These are phyloP conservation scores for Laothoe populi DNA, from an alignment of 2,888 invertebrate species.

Conservation along the genomic window DNA sequence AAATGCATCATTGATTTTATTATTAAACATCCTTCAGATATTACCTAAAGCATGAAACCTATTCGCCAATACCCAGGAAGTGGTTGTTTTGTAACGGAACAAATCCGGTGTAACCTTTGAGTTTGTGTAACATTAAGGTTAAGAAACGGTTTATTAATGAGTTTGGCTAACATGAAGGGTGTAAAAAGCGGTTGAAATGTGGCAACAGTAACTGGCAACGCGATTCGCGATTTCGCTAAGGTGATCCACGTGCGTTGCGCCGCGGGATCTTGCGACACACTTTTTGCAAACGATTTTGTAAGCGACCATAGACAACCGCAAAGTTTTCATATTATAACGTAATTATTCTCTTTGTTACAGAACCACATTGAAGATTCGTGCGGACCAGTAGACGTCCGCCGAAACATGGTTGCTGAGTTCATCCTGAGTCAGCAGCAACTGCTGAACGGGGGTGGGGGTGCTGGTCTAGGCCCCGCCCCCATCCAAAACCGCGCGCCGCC, in stretches of 20 bases:
- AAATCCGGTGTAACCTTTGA: conserved; percentile 66
- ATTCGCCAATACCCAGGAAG: conserved; percentile 53
- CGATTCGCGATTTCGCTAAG: conserved; percentile 71
- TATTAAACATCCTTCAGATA: conserved; percentile 40
- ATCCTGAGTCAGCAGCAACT: conserved; percentile 89
- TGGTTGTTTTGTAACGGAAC: conserved; percentile 60
- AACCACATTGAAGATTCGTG: conserved; percentile 76
- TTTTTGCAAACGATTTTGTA: conserved; percentile 75
- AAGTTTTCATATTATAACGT: conserved; percentile 60
- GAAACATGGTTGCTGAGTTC: conserved; percentile 95
- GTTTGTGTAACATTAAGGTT: conserved; percentile 63
- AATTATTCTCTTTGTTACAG: conserved; percentile 71
- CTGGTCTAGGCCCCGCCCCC: conserved; percentile 69
- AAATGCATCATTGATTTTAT: conserved; percentile 26
- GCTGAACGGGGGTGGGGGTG: conserved; percentile 67
- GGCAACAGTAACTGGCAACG: conserved; percentile 62
- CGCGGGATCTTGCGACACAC: conserved; percentile 70
- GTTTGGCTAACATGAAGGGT: conserved; percentile 69
- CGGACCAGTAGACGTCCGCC: conserved; percentile 84
- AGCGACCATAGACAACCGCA: conserved; percentile 59
- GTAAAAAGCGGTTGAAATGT: conserved; percentile 67
- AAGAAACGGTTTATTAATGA: conserved; percentile 71
- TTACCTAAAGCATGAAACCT: conserved; percentile 42
- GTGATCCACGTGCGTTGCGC: conserved; percentile 72
- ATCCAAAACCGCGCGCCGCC: conserved; percentile 65